A percentile compares a stretch with the other conserved stretches of the same genome.
These are phyloP conservation scores for Acleris holmiana DNA, from an alignment of 2,888 invertebrate genomes.

Conservation along the genomic window DNA sequence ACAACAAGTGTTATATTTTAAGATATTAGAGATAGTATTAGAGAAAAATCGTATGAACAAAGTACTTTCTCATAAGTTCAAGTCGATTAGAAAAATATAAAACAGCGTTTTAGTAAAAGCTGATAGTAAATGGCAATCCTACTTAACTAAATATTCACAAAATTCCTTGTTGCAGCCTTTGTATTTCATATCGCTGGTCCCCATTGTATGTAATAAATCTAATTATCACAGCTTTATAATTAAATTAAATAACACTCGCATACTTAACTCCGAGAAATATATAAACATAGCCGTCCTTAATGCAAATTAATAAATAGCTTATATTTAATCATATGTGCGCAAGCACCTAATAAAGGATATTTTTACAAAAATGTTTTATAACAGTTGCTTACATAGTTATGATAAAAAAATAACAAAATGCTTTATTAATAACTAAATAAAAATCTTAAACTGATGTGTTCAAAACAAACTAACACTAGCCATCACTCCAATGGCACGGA, in stretches of 20 bases:
- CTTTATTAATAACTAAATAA: slow-evolving; percentile 68
- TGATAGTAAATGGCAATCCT: slow-evolving; percentile 32
- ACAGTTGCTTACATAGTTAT: slow-evolving; percentile 72
- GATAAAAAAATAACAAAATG: slow-evolving; percentile 73
- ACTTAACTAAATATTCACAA: slow-evolving; percentile 48
- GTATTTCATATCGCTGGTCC: slow-evolving; percentile 53
- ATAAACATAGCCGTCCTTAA: slow-evolving; percentile 79
- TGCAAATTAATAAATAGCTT: slow-evolving; percentile 81
- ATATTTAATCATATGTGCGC: slow-evolving; percentile 62
- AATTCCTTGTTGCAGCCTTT: slow-evolving; percentile 46
- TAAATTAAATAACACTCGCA: slow-evolving; percentile 67
- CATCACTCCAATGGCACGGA: slow-evolving; percentile 76
- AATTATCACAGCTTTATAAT: slow-evolving; percentile 83
- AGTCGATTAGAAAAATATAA: slow-evolving; percentile 24
- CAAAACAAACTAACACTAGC: slow-evolving; percentile 75
- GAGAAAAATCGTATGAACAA: too few species aligned
- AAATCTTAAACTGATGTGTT: slow-evolving; percentile 64
- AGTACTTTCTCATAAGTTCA: too few species aligned
- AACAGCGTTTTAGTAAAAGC: not conserved
- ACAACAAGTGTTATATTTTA: too few species aligned
- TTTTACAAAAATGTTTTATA: slow-evolving; percentile 68
- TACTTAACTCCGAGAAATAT: slow-evolving; percentile 64
- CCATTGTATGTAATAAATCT: slow-evolving; percentile 64
- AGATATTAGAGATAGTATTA: too few species aligned
- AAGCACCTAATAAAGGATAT: slow-evolving; percentile 60